Evolutionary conservation across 2,797 vertebrate genomes (phyloP), one percentile per base, ranked within the genome.

Genomic region (Melanotaenia trifasciata): DNA sequence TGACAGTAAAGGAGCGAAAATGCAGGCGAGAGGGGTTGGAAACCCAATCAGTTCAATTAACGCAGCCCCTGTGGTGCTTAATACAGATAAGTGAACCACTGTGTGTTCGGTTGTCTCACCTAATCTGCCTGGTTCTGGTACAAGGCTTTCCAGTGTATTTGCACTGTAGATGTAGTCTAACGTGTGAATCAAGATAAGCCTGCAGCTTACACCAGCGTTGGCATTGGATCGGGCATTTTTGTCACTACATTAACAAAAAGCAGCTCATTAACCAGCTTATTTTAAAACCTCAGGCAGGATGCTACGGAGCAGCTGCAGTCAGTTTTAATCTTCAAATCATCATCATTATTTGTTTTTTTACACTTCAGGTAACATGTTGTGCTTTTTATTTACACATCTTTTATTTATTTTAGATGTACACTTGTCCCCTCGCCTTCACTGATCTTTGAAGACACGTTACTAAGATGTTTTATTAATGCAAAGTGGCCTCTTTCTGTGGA

Each of bases 141-240:
- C n/a, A 76, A 22, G 62, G 54, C 35, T 74, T 10, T 40, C 18
- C 58, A 47, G 64, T 61, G 77, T 86, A 2, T 84, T 81, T 83
- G 78, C 70, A 68, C 76, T 76, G 50, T 43, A 79, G 80, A 76
- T 81, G 79, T 32, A 67, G 80, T 62, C 62, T 61, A 69, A 83
- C 12, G 26, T 79, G 84, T 84, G 84, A 85, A 80, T 86, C 47
- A 18, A 87, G 84, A 89, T 84, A 85, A 89, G 78, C 76, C 53
- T 43, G 72, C 72, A 81, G 87, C 65, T 81, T 75, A 66, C 67
- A 22, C 68, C 22, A n/a, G 43, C 14, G 50, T 12, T 78, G 69
- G 64, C 59, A 35, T 73, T 60, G 0, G 20, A 64, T 53, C 9
- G 36, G 43, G 58, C 43, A 24, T 62, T 84, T 75, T 72, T 72